Evolutionary conservation across 2,113 vertebrate species (phyloP).

Genomic region (Tenebrosternarchus preto): DNA sequence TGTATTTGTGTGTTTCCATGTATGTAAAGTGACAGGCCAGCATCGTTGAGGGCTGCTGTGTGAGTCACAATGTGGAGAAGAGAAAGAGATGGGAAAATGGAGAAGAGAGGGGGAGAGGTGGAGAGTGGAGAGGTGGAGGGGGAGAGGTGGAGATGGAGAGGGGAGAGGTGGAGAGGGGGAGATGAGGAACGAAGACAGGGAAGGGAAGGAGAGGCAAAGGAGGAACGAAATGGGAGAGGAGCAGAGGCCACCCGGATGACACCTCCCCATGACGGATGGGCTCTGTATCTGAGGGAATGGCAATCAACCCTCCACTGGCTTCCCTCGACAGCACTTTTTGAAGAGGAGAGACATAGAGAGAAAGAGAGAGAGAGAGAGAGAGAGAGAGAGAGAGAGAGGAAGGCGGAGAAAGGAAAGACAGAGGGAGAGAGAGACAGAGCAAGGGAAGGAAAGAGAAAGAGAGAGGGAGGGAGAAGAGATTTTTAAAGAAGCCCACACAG

Average conservation of each 20-base stretch:
- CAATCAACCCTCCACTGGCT: constrained; percentile 27
- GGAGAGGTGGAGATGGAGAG: neutral
- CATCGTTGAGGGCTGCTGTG: neutral
- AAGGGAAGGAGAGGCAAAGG: neutral
- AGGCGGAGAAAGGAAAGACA: too few species aligned
- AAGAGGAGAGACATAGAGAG: neutral
- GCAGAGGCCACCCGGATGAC: constrained; percentile 26
- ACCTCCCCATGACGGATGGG: constrained; percentile 38
- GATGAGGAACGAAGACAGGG: neutral
- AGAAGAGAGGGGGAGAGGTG: neutral
- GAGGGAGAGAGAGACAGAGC: neutral
- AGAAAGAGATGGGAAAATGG: neutral
- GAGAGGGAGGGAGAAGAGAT: neutral
- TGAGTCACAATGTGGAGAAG: neutral
- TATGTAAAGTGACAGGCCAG: constrained; percentile 34
- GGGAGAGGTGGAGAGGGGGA: neutral
- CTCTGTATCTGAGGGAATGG: constrained; percentile 37
- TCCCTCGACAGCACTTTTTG: neutral
- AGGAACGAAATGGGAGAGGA: neutral
- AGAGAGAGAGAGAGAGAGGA: too few species aligned
- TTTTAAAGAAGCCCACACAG: constrained; percentile 24
- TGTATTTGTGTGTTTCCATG: neutral
- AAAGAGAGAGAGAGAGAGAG: too few species aligned
- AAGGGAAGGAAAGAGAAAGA: neutral
- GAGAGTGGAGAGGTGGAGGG: too few species aligned